These are phyloP conservation scores for Aethina tumida DNA, from an alignment of 1,140 invertebrate species.

Conservation along the genomic window DNA sequence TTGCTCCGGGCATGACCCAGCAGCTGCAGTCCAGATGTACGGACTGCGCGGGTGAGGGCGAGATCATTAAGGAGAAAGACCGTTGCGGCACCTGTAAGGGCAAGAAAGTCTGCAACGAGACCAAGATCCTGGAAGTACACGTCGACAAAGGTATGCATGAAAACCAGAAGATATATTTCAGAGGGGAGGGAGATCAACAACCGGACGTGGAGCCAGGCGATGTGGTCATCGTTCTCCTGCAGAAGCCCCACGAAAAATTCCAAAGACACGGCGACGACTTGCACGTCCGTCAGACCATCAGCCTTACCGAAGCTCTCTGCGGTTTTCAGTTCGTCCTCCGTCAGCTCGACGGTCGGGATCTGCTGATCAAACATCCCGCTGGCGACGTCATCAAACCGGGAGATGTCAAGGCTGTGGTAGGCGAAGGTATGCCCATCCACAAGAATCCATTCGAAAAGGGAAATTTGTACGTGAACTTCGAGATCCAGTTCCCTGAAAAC, in stretches of 20 bases:
- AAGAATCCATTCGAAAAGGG: conserved; percentile 77
- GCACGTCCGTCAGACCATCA: conserved; percentile 60
- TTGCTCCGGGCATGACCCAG: conserved; percentile 75
- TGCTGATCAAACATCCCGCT: conserved; percentile 61
- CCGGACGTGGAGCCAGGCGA: conserved; percentile 77
- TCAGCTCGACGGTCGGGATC: conserved; percentile 74
- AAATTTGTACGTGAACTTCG: conserved; percentile 79
- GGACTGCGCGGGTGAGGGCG: conserved; percentile 59
- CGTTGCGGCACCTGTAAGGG: conserved; percentile 72
- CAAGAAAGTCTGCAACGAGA: conserved; percentile 66
- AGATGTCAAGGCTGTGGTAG: conserved; percentile 66
- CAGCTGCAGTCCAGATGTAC: conserved; percentile 69
- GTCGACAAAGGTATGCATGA: conserved; percentile 86
- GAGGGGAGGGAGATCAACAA: conserved; percentile 83
- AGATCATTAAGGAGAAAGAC: conserved; percentile 71
- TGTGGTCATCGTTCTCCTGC: conserved; percentile 80
- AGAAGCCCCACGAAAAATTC: conserved; percentile 70
- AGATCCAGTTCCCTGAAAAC: conserved; percentile 72
- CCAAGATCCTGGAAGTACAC: conserved; percentile 77
- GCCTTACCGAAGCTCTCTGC: conserved; percentile 81
- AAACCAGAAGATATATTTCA: conserved; percentile 76
- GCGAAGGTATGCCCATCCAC: conserved; percentile 85
- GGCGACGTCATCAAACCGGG: conserved; percentile 71
- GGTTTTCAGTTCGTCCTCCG: conserved; percentile 74
- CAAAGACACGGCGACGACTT: conserved; percentile 67